A percentile compares a stretch with the other conserved stretches of the same genome.
phyloP scores from a whole-genome alignment of 2,113 vertebrate genomes.

The Eleginops maclovinus region DNA sequence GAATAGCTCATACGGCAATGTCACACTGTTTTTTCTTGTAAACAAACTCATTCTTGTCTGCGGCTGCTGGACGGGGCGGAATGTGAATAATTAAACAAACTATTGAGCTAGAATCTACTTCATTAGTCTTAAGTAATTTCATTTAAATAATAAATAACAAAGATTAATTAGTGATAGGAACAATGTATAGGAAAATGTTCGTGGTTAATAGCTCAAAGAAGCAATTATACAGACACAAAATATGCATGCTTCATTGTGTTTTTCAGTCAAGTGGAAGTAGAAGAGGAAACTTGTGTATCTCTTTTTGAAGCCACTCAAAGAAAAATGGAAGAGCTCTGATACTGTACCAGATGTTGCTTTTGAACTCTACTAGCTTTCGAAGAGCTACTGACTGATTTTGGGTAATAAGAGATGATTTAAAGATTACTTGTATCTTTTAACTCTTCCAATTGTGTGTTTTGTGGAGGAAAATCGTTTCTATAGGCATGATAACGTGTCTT shows the following conservation, averaged over 20 bases:
- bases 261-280: constrained; percentile 11
- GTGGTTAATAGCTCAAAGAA: constrained; percentile 16
- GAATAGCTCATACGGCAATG: constrained; percentile 19
- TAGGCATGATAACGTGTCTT: constrained; percentile 51
- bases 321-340: constrained; percentile 20
- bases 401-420: constrained; percentile 32
- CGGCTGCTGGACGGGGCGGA: constrained; percentile 17
- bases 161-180: constrained; percentile 34
- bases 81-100: constrained; percentile 67
- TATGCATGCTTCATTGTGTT: background rate
- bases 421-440: constrained; percentile 29
- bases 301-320: background rate
- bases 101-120: constrained; percentile 46
- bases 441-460: constrained; percentile 57
- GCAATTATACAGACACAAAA: constrained; percentile 21
- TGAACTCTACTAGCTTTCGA: constrained; percentile 45
- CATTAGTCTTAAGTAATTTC: constrained; percentile 47
- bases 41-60: constrained; percentile 55
- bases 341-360: constrained; percentile 34
- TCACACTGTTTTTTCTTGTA: constrained; percentile 44
- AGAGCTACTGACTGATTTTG: constrained; percentile 27
- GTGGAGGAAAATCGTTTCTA: constrained; percentile 24
- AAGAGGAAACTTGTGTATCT: background rate
- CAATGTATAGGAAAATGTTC: constrained; percentile 18
- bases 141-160: constrained; percentile 62